Evolutionary conservation across 23 tunicate genomes (phyloP).

Genomic region (Styela clava): DNA sequence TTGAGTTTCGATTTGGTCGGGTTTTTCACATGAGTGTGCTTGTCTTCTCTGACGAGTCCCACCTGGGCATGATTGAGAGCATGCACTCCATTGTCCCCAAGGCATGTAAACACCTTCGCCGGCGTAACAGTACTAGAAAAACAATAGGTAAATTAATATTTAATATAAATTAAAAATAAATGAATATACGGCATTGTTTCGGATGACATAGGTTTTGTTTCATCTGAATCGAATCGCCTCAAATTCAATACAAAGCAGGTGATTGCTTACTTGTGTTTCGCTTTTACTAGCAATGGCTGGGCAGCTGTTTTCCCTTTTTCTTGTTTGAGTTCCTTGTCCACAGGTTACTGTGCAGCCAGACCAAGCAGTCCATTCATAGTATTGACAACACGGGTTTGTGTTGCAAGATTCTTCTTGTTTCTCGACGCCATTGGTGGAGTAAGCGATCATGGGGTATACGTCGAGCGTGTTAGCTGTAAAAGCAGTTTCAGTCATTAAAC

Average conservation of each 20-base stretch:
- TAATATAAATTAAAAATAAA: no score
- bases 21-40: conserved; percentile 56
- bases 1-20: conserved; percentile 36
- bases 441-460: background rate
- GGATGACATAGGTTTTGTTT: no score
- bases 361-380: conserved; percentile 73
- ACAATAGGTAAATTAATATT: no score
- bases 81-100: conserved; percentile 34
- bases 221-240: no score
- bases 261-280: background rate
- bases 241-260: no score
- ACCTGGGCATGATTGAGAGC: conserved; percentile 43
- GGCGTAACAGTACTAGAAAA: conserved; percentile 26
- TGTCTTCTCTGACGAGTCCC: conserved; percentile 48
- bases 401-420: conserved; percentile 39
- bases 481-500: no score
- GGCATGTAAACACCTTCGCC: conserved; percentile 30
- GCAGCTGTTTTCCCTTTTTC: conserved; percentile 19
- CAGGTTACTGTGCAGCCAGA: conserved; percentile 70
- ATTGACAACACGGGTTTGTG: conserved; percentile 56
- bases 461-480: background rate
- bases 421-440: background rate
- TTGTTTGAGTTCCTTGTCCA: conserved; percentile 50
- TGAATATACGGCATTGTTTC: no score
- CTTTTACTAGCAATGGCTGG: background rate